Evolutionary conservation across 1,140 invertebrate genomes (phyloP).

Genomic region (Eurosta solidaginis): DNA sequence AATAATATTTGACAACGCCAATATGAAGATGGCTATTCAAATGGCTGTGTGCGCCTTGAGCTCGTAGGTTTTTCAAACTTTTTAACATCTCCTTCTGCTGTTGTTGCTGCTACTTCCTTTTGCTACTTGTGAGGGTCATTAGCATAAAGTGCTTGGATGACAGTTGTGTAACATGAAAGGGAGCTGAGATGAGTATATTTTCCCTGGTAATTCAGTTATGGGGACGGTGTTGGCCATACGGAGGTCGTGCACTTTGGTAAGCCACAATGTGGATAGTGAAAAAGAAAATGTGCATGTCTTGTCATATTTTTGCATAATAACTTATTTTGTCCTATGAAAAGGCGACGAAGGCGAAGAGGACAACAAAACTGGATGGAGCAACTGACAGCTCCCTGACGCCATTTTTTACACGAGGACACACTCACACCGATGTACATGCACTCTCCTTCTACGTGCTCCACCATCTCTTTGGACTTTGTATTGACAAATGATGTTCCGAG

Average conservation of each 20-base stretch:
- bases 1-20: constrained; percentile 24
- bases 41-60: not conserved
- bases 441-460: no score
- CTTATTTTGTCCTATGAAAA: constrained; percentile 14
- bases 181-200: no score
- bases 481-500: no score
- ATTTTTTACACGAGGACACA: no score
- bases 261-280: constrained; percentile 1
- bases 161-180: constrained; percentile 23
- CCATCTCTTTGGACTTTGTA: no score
- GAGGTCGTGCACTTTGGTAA: not conserved
- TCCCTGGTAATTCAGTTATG: no score
- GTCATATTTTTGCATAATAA: constrained; percentile 23
- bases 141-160: constrained; percentile 15
- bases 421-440: no score
- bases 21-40: not conserved
- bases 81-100: not conserved
- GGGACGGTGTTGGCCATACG: not conserved
- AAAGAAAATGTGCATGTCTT: not conserved
- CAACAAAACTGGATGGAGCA: not conserved
- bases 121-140: not conserved
- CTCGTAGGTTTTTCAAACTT: not conserved
- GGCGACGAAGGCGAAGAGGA: not conserved
- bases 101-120: no score
- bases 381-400: not conserved